Conservation (phyloP, 2,113 vertebrate genomes). For the Ochotona princeps region DNA sequence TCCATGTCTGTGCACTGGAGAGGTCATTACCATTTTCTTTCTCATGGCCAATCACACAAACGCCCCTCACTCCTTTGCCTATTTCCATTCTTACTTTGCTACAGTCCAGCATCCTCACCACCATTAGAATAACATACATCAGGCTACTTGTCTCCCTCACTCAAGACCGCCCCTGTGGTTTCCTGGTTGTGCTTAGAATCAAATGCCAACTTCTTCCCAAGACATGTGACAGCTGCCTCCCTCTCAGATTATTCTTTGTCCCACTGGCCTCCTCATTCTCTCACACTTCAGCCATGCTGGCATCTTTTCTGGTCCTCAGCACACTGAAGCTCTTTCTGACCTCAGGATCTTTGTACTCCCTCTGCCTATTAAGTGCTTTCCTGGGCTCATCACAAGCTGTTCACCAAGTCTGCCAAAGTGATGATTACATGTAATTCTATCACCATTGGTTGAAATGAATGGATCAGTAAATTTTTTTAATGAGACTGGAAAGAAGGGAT, state of each 20-base stretch:
- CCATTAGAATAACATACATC: background rate
- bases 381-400: background rate
- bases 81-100: background rate
- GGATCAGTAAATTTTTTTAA: background rate
- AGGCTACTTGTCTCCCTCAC: background rate
- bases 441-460: constrained; percentile 1
- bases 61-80: background rate
- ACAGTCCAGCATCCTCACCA: background rate
- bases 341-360: background rate
- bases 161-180: background rate
- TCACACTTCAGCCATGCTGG: background rate
- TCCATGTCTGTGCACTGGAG: background rate
- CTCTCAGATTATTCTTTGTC: background rate
- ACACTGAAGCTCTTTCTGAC: background rate
- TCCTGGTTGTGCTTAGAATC: background rate
- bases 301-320: background rate
- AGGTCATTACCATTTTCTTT: background rate
- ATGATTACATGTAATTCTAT: background rate
- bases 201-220: constrained; percentile 9
- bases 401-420: background rate
- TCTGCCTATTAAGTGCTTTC: constrained; percentile 3
- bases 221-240: background rate
- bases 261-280: background rate
- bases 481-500: background rate
- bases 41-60: background rate